Evolutionary conservation across 2,888 invertebrate species (phyloP).

Genomic region (Pediacus dermestoides): DNA sequence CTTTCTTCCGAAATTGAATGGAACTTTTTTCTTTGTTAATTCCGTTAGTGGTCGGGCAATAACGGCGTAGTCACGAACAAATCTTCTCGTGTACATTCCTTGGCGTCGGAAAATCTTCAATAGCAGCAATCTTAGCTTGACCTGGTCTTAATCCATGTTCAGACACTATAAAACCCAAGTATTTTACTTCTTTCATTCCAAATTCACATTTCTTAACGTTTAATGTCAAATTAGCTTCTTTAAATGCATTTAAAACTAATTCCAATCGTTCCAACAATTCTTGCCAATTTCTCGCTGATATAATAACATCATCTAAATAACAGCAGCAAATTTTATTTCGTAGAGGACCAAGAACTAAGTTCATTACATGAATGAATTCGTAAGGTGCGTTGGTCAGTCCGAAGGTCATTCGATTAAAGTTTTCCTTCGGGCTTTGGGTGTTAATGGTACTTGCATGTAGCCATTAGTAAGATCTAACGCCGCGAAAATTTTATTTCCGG

Average conservation of each 20-base stretch:
- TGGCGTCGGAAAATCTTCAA: constrained; percentile 18
- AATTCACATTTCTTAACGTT: constrained; percentile 39
- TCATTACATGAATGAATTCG: constrained; percentile 20
- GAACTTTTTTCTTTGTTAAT: constrained; percentile 23
- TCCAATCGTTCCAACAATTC: constrained; percentile 28
- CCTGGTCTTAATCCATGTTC: constrained; percentile 18
- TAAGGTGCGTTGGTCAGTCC: constrained; percentile 18
- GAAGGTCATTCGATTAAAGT: constrained; percentile 21
- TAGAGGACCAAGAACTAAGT: constrained; percentile 18
- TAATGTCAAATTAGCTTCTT: constrained; percentile 32
- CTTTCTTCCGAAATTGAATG: constrained; percentile 21
- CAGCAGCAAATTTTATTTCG: constrained; percentile 16
- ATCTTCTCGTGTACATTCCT: constrained; percentile 17
- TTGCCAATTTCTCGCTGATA: constrained; percentile 17
- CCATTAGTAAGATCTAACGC: constrained; percentile 13
- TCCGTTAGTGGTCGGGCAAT: constrained; percentile 32
- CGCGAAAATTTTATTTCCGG: constrained; percentile 8
- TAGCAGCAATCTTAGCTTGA: constrained; percentile 12
- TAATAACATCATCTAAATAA: constrained; percentile 21
- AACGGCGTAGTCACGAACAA: constrained; percentile 23
- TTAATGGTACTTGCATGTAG: constrained; percentile 16
- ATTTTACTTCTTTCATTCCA: constrained; percentile 20
- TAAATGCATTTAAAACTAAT: constrained; percentile 26
- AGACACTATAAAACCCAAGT: constrained; percentile 17
- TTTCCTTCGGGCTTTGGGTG: constrained; percentile 9